Conservation (phyloP, 2,888 invertebrate species). For the Camponotus fellah region DNA sequence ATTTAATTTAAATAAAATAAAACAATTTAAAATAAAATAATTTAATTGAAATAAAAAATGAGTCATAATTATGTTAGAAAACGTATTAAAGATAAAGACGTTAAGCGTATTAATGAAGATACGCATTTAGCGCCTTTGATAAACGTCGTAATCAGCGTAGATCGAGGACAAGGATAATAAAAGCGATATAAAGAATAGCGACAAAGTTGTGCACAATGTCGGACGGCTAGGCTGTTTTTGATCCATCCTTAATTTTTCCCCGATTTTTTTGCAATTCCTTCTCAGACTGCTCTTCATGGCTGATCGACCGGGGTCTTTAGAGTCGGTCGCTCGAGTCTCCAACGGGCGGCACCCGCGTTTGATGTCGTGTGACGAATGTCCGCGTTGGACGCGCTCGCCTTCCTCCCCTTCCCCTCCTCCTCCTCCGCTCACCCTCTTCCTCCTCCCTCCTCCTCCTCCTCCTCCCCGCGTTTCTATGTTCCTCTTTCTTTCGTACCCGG, state of each 20-base stretch:
- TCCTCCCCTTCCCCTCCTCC: constrained; percentile 57
- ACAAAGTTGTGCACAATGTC: constrained; percentile 69
- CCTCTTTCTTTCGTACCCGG: constrained; percentile 56
- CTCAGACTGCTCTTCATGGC: constrained; percentile 81
- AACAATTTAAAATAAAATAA: too few species aligned
- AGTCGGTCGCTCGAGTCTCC: constrained; percentile 83
- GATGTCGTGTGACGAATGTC: constrained; percentile 86
- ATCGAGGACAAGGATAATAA: constrained; percentile 37
- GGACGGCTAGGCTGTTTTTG: constrained; percentile 67
- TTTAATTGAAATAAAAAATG: neutral
- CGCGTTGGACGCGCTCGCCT: constrained; percentile 85
- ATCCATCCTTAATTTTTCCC: constrained; percentile 73
- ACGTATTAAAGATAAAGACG: constrained; percentile 13
- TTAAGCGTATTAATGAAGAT: constrained; percentile 26
- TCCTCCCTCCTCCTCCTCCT: constrained; percentile 18
- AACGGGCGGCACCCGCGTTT: constrained; percentile 85
- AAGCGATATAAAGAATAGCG: constrained; percentile 45
- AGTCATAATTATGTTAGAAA: neutral
- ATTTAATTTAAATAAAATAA: too few species aligned
- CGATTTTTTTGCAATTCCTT: constrained; percentile 76
- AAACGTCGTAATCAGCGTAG: constrained; percentile 12
- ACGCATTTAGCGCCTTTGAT: neutral
- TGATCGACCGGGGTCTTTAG: constrained; percentile 85
- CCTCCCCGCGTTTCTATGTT: constrained; percentile 36
- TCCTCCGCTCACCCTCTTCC: constrained; percentile 36